phyloP scores from a whole-genome alignment of 2,888 invertebrate genomes.

The Chironomus riparius region DNA sequence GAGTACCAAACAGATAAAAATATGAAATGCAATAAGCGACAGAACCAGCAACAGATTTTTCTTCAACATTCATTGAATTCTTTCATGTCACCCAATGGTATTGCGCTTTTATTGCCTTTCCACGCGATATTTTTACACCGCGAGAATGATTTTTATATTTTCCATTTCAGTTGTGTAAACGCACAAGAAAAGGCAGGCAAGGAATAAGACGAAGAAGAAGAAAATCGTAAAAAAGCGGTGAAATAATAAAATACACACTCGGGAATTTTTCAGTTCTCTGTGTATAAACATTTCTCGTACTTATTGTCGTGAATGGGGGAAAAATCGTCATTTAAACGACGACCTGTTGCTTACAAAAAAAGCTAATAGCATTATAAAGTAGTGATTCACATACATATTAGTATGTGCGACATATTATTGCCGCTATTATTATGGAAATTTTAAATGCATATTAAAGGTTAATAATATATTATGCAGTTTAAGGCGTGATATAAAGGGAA shows the following conservation, averaged over 20 bases:
- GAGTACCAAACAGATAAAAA: not conserved
- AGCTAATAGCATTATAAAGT: not conserved
- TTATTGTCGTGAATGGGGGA: conserved; percentile 11
- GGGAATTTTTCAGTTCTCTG: conserved; percentile 9
- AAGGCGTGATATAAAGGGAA: not conserved
- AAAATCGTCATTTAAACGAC: not conserved
- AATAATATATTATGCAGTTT: not conserved
- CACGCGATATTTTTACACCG: conserved; percentile 14
- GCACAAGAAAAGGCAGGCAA: not conserved
- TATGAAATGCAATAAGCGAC: no score
- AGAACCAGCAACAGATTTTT: not conserved
- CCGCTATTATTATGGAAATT: not conserved
- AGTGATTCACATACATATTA: not conserved
- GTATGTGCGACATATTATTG: not conserved
- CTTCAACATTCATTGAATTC: not conserved
- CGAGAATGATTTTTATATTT: not conserved
- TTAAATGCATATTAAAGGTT: not conserved
- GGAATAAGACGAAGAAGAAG: conserved; percentile 2
- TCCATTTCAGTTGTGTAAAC: not conserved
- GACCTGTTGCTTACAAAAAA: conserved; percentile 13
- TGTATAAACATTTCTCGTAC: not conserved
- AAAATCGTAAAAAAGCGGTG: conserved; percentile 27
- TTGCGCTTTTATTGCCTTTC: conserved; percentile 16
- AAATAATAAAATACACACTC: conserved; percentile 27
- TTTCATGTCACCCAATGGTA: not conserved